Base-by-base conservation (phyloP, 2,888 invertebrate genomes). In the Trichopoda pennipes region DNA sequence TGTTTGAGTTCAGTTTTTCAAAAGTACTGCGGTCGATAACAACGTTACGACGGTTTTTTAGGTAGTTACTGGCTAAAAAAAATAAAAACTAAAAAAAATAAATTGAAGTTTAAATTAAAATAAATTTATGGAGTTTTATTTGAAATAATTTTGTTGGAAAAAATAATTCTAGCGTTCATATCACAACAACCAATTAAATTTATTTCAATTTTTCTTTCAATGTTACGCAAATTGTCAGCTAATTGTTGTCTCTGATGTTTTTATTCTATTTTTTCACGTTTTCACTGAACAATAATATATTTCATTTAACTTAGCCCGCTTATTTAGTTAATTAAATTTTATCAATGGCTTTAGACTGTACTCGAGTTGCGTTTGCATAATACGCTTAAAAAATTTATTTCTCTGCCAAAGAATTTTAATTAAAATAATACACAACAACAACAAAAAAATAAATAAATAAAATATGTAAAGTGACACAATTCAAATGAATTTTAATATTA, bases 1-100 rank as follows among this genome's bases (percentile, higher is more conserved):
- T 61, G 21, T 55, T 82, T 79, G 51, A 55, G 69, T 74, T 78
- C 58, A 80, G 79, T 80, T 80, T 80, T 80, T 80, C 38, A 60
- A 35, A 61, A 35, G 68, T 68, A 47, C 53, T 69, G 19, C 68
- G 68, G 61, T 66, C 53, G 79, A 76, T 72, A 79, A 79, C 82
- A 80, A 80, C 73, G 38, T 61, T 55, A 21, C 35, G 23, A 72
- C 81, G 61, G 69, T 60, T 47, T 47, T 44, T 42, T 60, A 35
- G 55, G 32, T 69, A 61, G n/a, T 17, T 12, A 19, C 3, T 51
- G 56, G 47, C 28, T 12, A 38, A 38, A 38, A 38, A 38, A 38
- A 38, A 3, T 38, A 12, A 12, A 38, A n/a, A n/a, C n/a, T n/a
- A n/a, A 12, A 12, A 12, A 38, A 38, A 38, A 12, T 2, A 38